These are phyloP conservation scores for Empidonax traillii DNA, from an alignment of 2,113 vertebrate genomes.

Conservation along the genomic window DNA sequence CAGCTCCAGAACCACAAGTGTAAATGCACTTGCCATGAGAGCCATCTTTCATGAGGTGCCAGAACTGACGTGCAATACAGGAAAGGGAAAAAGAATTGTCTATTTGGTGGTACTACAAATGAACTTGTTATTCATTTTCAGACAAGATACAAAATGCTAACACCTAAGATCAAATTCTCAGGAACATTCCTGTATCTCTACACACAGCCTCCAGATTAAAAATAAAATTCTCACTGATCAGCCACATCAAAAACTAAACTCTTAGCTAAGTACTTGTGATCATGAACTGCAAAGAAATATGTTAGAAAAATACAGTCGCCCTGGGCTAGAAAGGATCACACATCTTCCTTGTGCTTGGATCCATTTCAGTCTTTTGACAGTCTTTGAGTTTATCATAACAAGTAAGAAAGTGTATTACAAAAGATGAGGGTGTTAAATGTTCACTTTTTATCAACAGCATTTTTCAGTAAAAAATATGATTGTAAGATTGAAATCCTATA, in stretches of 20 bases:
- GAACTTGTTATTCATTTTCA: background rate
- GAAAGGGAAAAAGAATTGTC: background rate
- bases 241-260: background rate
- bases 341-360: background rate
- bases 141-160: background rate
- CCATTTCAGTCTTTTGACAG: background rate
- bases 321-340: background rate
- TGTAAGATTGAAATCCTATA: background rate
- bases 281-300: background rate
- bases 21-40: background rate
- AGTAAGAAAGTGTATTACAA: background rate
- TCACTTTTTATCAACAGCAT: background rate
- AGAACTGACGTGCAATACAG: background rate
- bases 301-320: background rate
- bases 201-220: background rate
- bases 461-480: background rate
- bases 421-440: background rate
- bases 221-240: background rate
- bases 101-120: background rate
- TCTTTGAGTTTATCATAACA: background rate
- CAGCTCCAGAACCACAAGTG: background rate
- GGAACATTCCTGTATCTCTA: background rate
- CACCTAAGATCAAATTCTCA: background rate
- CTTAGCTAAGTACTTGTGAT: background rate
- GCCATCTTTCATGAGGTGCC: background rate